Evolutionary conservation across 1,140 invertebrate genomes (phyloP), one percentile per base, ranked within the genome.

Genomic region (Proctacanthus coquilletti): DNA sequence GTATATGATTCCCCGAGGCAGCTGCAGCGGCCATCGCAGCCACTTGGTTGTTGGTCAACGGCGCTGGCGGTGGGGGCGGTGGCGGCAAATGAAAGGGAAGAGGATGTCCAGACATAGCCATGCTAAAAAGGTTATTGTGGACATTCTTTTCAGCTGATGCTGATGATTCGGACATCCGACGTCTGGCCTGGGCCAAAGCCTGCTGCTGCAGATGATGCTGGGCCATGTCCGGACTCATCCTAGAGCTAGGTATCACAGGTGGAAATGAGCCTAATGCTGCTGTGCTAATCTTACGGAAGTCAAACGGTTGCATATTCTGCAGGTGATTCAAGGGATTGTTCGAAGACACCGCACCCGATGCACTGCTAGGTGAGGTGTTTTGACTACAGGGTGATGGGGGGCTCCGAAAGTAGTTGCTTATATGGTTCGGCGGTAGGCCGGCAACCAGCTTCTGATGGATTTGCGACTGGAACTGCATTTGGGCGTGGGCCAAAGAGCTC

Each of bases 251-350:
- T 20, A 38, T 35, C 1, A 21, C 30, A 14, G 47, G 41, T 3
- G 49, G 52, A 34, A 61, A 59, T 31, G 48, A 53, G 5, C 53
- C 52, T 39, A 58, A 47, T 34, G 58, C 68, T 46, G 53, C 60
- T 38, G 68, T 63, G 36, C 71, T 69, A 29, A 84, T 67, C 52
- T 87, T 84, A 14, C 86, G 73, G 53, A 85, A 93, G 56, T 93
- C 88, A 57, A 91, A 92, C 2, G 88, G 88, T 56, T 93, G 86
- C 88, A 95, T 93, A 48, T 78, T 92, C 62, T 93, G 86, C 17
- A 94, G 64, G 49, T 85, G 73, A 57, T 84, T 91, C 21, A 94
- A 64, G 2, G 89, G 85, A 87, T 45, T 53, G 68, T 70, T 45
- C 33, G 39, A 34, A 40, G 36, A 42, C 68, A 65, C 49, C 67